Conservation (phyloP, 2,888 invertebrate genomes). For the Enoplolaimus lenunculus region DNA sequence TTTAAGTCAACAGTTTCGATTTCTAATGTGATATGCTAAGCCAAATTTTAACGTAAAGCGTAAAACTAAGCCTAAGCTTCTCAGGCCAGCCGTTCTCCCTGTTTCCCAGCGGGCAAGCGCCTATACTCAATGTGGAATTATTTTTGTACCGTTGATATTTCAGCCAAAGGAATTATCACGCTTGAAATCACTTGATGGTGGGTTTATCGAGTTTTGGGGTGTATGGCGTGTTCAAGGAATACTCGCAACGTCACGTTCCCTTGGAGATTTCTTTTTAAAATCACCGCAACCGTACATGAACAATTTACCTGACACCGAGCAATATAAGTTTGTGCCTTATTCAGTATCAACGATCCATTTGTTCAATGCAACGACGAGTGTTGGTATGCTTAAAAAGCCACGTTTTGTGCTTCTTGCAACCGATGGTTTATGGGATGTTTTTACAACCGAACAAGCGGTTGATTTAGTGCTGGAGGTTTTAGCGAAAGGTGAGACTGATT, state of each 20-base stretch:
- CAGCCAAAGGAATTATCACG: too few species aligned
- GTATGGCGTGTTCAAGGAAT: conserved; percentile 93
- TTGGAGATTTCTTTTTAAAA: conserved; percentile 86
- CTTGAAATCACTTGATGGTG: too few species aligned
- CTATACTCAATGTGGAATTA: too few species aligned
- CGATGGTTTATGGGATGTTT: conserved; percentile 92
- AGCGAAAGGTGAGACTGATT: too few species aligned
- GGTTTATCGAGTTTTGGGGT: conserved; percentile 68
- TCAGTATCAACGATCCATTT: too few species aligned
- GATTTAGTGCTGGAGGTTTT: conserved; percentile 26
- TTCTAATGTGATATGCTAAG: too few species aligned
- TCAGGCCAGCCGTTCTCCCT: too few species aligned
- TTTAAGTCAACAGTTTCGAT: too few species aligned
- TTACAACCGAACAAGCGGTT: conserved; percentile 75
- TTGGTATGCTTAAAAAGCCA: conserved; percentile 35
- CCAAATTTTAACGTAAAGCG: too few species aligned
- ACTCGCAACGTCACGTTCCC: conserved; percentile 76
- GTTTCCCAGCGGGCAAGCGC: too few species aligned
- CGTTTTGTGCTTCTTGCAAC: conserved; percentile 73
- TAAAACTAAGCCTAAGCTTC: too few species aligned
- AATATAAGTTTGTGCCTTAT: conserved; percentile 76
- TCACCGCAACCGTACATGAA: conserved; percentile 81
- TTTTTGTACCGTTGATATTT: too few species aligned
- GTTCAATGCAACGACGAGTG: conserved; percentile 52
- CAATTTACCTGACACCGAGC: conserved; percentile 82